A percentile compares a stretch with the other conserved stretches of the same genome.
Evolutionary conservation across 2,888 invertebrate species (phyloP).

Genomic region (Dryadula phaetusa): DNA sequence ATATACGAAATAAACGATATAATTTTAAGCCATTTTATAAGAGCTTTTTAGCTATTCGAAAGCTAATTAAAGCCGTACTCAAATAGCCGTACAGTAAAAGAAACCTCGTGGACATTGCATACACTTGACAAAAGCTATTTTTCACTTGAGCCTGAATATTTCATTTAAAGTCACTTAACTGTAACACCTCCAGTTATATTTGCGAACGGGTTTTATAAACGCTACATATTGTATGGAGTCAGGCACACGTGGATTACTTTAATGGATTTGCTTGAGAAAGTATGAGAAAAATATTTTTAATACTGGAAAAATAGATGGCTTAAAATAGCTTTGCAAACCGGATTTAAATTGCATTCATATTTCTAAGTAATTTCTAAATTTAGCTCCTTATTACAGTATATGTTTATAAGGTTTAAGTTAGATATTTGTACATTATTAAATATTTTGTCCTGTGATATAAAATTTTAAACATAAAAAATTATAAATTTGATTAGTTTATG

Average conservation of each 20-base stretch:
- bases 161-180: slow-evolving; percentile 33
- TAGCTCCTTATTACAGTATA: too few species aligned
- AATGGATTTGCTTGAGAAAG: slow-evolving; percentile 28
- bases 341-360: neutral
- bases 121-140: slow-evolving; percentile 2
- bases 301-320: neutral
- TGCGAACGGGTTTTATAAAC: slow-evolving; percentile 32
- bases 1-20: too few species aligned
- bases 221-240: slow-evolving; percentile 37
- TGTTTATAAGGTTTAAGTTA: too few species aligned
- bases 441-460: too few species aligned
- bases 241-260: slow-evolving; percentile 24
- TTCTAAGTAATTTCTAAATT: too few species aligned
- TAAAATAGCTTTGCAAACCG: neutral
- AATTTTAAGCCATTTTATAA: too few species aligned
- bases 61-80: neutral
- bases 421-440: too few species aligned
- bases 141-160: slow-evolving; percentile 30
- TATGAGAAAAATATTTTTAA: slow-evolving; percentile 3
- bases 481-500: too few species aligned
- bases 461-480: too few species aligned
- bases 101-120: neutral
- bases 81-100: neutral
- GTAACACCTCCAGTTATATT: slow-evolving; percentile 30
- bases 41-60: neutral